A percentile compares a stretch with the other conserved stretches of the same genome.
These are phyloP conservation scores for Mizuhopecten yessoensis DNA, from an alignment of 1,140 invertebrate genomes.

Conservation along the genomic window DNA sequence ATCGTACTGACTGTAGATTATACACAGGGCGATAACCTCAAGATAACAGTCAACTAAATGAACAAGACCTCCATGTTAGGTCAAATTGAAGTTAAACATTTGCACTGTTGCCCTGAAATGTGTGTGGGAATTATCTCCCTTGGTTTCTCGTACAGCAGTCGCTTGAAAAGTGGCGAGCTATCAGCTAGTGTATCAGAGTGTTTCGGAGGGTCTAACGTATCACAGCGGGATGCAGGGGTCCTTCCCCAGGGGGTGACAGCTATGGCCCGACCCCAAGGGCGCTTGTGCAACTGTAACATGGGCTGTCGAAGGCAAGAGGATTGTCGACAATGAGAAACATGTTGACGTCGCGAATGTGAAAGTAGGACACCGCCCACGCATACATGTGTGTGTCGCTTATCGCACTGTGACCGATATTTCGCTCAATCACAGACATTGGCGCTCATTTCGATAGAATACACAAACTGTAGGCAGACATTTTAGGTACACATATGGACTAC, in stretches of 20 bases:
- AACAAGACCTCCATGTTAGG: no score
- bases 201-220: not conserved
- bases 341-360: not conserved
- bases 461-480: conserved; percentile 22
- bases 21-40: no score
- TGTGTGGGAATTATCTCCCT: not conserved
- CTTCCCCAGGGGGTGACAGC: not conserved
- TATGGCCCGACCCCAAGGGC: not conserved
- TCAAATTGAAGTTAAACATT: no score
- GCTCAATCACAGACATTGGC: not conserved
- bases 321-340: not conserved
- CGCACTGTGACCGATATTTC: conserved; percentile 37
- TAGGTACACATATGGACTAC: not conserved
- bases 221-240: not conserved
- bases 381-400: not conserved
- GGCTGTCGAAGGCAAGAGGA: not conserved
- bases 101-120: no score
- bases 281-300: not conserved
- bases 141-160: not conserved
- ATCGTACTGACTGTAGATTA: no score
- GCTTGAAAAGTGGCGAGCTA: not conserved
- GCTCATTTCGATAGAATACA: conserved; percentile 10
- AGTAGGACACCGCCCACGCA: not conserved
- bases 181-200: not conserved
- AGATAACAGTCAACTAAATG: no score